Evolutionary conservation across 1,140 invertebrate genomes (phyloP).

Genomic region (Nasonia longicornis): DNA sequence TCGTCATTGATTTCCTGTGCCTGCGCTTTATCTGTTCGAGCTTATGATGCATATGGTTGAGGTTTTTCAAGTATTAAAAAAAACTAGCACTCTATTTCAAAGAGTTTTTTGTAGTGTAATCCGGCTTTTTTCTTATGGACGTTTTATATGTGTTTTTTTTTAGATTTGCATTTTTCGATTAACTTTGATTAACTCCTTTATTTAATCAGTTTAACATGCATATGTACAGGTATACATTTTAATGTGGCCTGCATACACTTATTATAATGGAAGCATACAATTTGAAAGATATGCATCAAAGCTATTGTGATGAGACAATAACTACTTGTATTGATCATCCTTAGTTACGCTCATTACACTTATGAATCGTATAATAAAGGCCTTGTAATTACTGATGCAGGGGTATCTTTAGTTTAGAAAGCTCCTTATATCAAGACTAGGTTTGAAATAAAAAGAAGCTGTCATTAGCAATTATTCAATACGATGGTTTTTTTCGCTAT

Average conservation of each 20-base stretch:
- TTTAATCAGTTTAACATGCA: neutral
- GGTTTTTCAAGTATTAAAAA: neutral
- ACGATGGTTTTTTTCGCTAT: too few relatives aligned
- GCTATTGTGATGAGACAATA: neutral
- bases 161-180: neutral
- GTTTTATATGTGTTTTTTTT: neutral
- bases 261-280: neutral
- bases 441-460: too few relatives aligned
- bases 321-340: neutral
- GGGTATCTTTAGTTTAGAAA: neutral
- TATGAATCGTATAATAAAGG: neutral
- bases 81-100: neutral
- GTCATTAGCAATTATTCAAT: too few relatives aligned
- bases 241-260: neutral
- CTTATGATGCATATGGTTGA: neutral
- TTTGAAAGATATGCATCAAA: neutral
- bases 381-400: neutral
- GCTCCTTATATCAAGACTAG: neutral
- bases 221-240: neutral
- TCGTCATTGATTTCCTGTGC: neutral
- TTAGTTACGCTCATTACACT: constrained; percentile 1
- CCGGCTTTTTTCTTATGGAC: neutral
- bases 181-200: neutral
- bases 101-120: neutral
- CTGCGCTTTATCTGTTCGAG: neutral